Evolutionary conservation across 37 sponge, comb jelly and placozoan genomes (phyloP).

Genomic region (Aphrocallistes beatrix): DNA sequence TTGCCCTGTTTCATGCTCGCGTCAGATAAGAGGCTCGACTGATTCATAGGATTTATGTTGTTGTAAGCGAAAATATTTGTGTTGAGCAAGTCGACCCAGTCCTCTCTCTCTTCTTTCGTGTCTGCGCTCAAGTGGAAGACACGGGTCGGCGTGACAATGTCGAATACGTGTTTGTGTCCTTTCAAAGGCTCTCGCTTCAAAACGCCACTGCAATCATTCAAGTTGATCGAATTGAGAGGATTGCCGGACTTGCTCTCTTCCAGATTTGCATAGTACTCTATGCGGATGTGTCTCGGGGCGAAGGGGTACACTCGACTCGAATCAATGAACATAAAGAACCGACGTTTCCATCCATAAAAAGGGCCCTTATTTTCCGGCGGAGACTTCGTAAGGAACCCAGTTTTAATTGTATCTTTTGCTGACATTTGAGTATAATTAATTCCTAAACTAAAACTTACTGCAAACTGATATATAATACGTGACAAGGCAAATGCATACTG

Average conservation of each 20-base stretch:
- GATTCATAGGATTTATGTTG: neutral
- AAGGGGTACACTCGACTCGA: constrained; percentile 44
- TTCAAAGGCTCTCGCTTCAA: constrained; percentile 27
- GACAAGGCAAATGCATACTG: neutral
- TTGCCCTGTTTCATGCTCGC: too few relatives aligned
- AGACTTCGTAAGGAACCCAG: constrained; percentile 54
- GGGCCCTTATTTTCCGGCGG: constrained; percentile 32
- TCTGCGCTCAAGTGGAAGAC: constrained; percentile 54
- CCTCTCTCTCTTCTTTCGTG: constrained; percentile 23
- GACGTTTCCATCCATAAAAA: constrained; percentile 39
- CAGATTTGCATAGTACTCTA: constrained; percentile 57
- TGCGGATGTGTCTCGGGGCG: constrained; percentile 46
- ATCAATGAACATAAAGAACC: constrained; percentile 55
- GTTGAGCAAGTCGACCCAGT: constrained; percentile 46
- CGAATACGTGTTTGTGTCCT: constrained; percentile 50
- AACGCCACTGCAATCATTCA: constrained; percentile 28
- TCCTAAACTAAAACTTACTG: neutral
- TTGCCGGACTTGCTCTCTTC: constrained; percentile 21
- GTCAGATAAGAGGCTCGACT: too few relatives aligned
- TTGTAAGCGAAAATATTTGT: constrained; percentile 22
- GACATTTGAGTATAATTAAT: neutral
- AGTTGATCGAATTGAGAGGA: constrained; percentile 31
- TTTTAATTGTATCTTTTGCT: constrained; percentile 34
- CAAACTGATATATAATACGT: too few relatives aligned
- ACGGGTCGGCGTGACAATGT: constrained; percentile 38